These are phyloP conservation scores for Sinhomidia bicolor DNA, from an alignment of 2,888 invertebrate species.

Conservation along the genomic window DNA sequence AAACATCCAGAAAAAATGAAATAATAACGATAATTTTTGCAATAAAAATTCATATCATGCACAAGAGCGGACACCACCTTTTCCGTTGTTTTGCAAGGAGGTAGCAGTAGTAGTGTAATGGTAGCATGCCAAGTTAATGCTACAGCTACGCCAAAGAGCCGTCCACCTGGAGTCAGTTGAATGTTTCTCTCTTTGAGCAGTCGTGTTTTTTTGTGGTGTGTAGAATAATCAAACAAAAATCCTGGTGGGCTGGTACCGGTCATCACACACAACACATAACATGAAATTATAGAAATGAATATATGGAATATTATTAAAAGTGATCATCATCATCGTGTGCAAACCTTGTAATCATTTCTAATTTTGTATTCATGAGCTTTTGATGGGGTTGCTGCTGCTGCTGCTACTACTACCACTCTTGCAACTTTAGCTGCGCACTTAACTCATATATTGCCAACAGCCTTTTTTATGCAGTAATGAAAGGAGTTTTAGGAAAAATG, in stretches of 20 bases:
- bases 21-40: constrained; percentile 54
- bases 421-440: no score
- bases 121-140: constrained; percentile 17
- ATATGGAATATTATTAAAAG: constrained; percentile 37
- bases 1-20: constrained; percentile 49
- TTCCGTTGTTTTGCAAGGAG: constrained; percentile 54
- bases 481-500: no score
- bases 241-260: constrained; percentile 54
- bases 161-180: constrained; percentile 39
- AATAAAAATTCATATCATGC: constrained; percentile 60
- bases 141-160: constrained; percentile 4
- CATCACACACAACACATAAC: constrained; percentile 52
- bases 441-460: neutral
- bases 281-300: constrained; percentile 64
- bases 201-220: neutral
- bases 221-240: constrained; percentile 50
- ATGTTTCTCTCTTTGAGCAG: neutral
- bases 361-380: constrained; percentile 61
- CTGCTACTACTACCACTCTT: neutral
- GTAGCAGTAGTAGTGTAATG: no score
- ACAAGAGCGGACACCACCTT: constrained; percentile 35
- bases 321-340: constrained; percentile 39
- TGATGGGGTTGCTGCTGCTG: constrained; percentile 35
- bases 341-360: constrained; percentile 46
- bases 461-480: neutral